These are phyloP conservation scores for Nemopilema nomurai DNA, from an alignment of 30 jellyfish, hydroid and myxozoan genomes.

Conservation along the genomic window DNA sequence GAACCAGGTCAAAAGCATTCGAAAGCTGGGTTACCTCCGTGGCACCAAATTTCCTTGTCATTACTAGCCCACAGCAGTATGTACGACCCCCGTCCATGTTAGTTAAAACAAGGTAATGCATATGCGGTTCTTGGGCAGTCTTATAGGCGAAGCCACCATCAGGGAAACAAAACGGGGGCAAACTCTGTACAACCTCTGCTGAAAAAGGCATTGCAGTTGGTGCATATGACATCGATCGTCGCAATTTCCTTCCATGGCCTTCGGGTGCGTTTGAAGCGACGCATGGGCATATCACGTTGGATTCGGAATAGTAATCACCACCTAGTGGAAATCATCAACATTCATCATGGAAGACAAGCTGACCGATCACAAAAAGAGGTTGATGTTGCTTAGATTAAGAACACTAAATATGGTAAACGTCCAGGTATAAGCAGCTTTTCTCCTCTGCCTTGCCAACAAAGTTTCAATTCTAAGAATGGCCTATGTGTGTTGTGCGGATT, in stretches of 20 bases:
- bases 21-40: constrained; percentile 25
- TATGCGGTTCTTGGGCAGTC: constrained; percentile 45
- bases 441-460: too few species aligned
- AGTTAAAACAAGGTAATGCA: constrained; percentile 80
- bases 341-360: too few species aligned
- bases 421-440: too few species aligned
- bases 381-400: too few species aligned
- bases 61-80: constrained; percentile 71
- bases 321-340: too few species aligned
- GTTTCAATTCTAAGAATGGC: too few species aligned
- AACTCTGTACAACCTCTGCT: constrained; percentile 82
- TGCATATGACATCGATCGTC: constrained; percentile 60
- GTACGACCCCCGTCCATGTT: constrained; percentile 94
- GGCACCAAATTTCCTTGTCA: constrained; percentile 31
- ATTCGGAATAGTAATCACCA: constrained; percentile 60
- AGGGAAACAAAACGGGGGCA: constrained; percentile 93
- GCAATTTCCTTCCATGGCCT: constrained; percentile 20
- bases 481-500: too few species aligned
- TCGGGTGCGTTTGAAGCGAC: constrained; percentile 34
- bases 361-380: too few species aligned
- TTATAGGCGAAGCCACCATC: constrained; percentile 81
- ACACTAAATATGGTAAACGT: too few species aligned
- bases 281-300: constrained; percentile 74
- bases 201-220: constrained; percentile 74
- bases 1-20: constrained; percentile 24